phyloP scores from a whole-genome alignment of 2,797 vertebrate species.

The Sternotherus odoratus region DNA sequence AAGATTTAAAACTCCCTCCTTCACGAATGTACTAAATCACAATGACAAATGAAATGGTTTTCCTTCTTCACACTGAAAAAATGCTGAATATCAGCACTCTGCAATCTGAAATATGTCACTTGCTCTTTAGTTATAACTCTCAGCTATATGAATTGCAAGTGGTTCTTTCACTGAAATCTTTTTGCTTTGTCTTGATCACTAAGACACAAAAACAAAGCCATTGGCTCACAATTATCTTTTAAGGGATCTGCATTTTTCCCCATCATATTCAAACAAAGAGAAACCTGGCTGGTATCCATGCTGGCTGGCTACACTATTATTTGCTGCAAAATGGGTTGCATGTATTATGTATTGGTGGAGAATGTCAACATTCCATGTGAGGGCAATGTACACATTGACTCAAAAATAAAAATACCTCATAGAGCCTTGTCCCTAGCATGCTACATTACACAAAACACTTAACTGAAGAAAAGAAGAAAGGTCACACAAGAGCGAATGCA shows the following conservation, averaged over 20 bases:
- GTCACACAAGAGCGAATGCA: slow-evolving; percentile 14
- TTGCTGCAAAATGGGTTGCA: neutral
- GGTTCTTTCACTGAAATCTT: neutral
- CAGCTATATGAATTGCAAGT: neutral
- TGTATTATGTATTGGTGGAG: slow-evolving; percentile 19
- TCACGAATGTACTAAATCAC: neutral
- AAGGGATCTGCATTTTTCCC: neutral
- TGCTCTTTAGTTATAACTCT: neutral
- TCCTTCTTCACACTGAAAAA: neutral
- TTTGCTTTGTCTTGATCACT: neutral
- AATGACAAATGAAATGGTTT: neutral
- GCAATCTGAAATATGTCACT: neutral
- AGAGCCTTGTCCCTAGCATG: neutral
- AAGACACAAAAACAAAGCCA: neutral
- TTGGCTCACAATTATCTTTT: neutral
- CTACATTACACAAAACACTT: neutral
- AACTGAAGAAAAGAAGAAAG: slow-evolving; percentile 49
- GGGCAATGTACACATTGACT: slow-evolving; percentile 10
- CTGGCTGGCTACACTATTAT: neutral
- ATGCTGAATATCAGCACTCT: neutral
- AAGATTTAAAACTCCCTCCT: neutral
- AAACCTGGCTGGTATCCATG: neutral
- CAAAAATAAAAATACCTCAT: slow-evolving; percentile 45
- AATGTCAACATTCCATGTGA: slow-evolving; percentile 24
- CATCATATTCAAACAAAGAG: neutral